Evolutionary conservation across 2,113 vertebrate genomes (phyloP).

Genomic region (Carassius auratus): DNA sequence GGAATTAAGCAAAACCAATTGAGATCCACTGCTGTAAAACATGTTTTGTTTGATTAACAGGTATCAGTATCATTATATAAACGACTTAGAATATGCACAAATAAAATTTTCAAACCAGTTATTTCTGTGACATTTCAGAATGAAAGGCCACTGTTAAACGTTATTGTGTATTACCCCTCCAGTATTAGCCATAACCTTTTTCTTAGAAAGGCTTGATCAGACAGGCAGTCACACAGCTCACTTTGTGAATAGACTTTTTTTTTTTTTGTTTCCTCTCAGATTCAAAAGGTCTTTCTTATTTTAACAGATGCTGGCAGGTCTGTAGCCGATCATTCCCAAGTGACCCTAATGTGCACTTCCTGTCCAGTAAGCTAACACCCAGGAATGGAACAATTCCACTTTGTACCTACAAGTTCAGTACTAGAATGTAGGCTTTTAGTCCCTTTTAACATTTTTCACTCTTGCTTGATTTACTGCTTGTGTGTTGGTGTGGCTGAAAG

Average conservation of each 20-base stretch:
- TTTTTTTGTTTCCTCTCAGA: slow-evolving; percentile 67
- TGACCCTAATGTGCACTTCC: slow-evolving; percentile 79
- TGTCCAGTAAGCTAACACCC: slow-evolving; percentile 75
- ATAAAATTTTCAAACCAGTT: slow-evolving; percentile 34
- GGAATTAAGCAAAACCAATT: background rate
- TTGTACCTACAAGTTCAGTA: slow-evolving; percentile 65
- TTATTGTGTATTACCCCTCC: slow-evolving; percentile 42
- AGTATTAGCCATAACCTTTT: slow-evolving; percentile 50
- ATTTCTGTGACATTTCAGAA: slow-evolving; percentile 19
- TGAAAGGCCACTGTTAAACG: slow-evolving; percentile 35
- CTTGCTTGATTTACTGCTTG: background rate
- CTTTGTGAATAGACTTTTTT: slow-evolving; percentile 37
- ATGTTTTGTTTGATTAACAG: background rate
- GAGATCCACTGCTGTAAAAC: background rate
- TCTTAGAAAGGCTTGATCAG: slow-evolving; percentile 51
- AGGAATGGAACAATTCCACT: slow-evolving; percentile 75
- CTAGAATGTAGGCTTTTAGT: slow-evolving; percentile 48
- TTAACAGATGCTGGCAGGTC: slow-evolving; percentile 78
- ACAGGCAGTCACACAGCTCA: slow-evolving; percentile 42
- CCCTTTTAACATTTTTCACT: slow-evolving; percentile 39
- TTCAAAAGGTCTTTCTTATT: slow-evolving; percentile 72
- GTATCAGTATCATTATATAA: background rate
- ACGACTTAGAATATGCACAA: background rate
- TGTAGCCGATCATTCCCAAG: slow-evolving; percentile 67
- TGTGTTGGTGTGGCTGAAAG: slow-evolving; percentile 27